These are phyloP conservation scores for Erannis defoliaria DNA, from an alignment of 2,888 invertebrate species.

Conservation along the genomic window DNA sequence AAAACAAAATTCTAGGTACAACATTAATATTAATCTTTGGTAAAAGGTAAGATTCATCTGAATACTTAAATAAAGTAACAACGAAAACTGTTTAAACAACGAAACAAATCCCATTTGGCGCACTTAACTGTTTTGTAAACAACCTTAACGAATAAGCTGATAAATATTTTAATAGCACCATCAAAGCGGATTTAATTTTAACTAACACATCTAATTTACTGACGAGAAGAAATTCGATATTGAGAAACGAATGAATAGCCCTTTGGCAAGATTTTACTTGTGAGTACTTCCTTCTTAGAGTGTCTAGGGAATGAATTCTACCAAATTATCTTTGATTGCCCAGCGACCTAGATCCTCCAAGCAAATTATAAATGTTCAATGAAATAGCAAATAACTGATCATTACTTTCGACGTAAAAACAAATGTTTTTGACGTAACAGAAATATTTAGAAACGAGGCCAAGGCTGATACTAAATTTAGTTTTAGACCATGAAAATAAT, in stretches of 20 bases:
- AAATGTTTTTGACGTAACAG: neutral
- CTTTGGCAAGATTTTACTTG: neutral
- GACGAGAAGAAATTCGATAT: neutral
- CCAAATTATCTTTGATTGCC: too few species aligned
- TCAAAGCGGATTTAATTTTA: conserved; percentile 24
- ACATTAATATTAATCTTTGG: too few species aligned
- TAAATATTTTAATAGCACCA: conserved; percentile 30
- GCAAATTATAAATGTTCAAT: neutral
- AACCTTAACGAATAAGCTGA: conserved; percentile 24
- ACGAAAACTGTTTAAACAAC: conserved; percentile 17
- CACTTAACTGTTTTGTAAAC: conserved; percentile 28
- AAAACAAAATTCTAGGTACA: neutral
- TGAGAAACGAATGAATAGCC: neutral
- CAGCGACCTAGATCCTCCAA: too few species aligned
- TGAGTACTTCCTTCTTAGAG: too few species aligned
- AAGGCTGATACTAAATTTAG: conserved; percentile 25
- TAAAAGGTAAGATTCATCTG: neutral
- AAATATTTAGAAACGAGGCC: conserved; percentile 21
- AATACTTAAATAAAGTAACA: conserved; percentile 6
- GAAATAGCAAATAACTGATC: neutral
- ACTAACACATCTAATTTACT: conserved; percentile 13
- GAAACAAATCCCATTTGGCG: conserved; percentile 28
- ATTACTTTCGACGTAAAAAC: conserved; percentile 1
- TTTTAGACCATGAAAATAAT: conserved; percentile 22
- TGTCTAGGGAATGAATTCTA: too few species aligned